Evolutionary conservation across 1,140 invertebrate species (phyloP), one percentile per base, ranked within the genome.

Genomic region (Bradysia coprophila): DNA sequence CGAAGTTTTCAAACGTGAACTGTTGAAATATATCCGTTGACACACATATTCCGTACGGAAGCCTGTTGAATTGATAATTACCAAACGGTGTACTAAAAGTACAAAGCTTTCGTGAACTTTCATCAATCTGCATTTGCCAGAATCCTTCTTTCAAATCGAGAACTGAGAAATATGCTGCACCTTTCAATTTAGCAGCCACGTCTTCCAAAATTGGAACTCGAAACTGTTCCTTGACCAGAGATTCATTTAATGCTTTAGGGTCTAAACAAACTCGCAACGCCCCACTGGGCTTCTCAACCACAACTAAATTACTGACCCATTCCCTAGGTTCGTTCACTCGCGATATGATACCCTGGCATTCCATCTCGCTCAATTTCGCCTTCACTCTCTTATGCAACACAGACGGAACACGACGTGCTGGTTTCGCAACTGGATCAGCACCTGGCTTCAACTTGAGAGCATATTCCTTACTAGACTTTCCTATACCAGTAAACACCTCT

Each of bases 241-340:
- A 49, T 37, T 43, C 32, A 44, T 62, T 63, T n/a, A 63, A 45
- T 38, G 50, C 31, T 21, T 47, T 50, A 19, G 57, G 60, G 45
- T 68, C 61, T 18, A 59, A 49, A 43, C 59, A 64, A 0, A 68
- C 21, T 15, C 63, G 40, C 4, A 62, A 34, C 11, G 43, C n/a
- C n/a, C n/a, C n/a, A 43, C 60, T 50, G 28, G 45, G 40, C 46
- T 67, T 67, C 31, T 50, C 47, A 6, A 63, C 56, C 18, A 55
- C 45, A 1, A 67, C 51, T 24, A 61, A 46, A 21, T 58, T 57
- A 23, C 54, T 50, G 10, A 55, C 51, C 63, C 64, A 69, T n/a
- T n/a, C n/a, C n/a, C n/a, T n/a, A n/a, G n/a, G n/a, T n/a, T n/a
- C n/a, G n/a, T n/a, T n/a, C n/a, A 57, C 50, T 49, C 51, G 46